These are phyloP conservation scores for Mycogona germanica DNA, from an alignment of 2,888 invertebrate species.

Conservation along the genomic window DNA sequence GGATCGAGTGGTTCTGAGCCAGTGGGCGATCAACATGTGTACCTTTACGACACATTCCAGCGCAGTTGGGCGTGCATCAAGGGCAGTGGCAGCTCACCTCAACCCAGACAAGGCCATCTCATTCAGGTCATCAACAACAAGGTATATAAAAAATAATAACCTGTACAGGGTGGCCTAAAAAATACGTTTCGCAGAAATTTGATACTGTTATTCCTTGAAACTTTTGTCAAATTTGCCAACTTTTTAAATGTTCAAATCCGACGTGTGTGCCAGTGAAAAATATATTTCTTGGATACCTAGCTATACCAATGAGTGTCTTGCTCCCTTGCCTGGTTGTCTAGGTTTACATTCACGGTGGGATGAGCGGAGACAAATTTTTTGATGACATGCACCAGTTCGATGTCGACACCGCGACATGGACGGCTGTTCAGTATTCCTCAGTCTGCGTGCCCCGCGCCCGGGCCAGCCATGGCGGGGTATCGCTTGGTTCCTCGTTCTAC, in stretches of 20 bases:
- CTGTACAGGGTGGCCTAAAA: no score
- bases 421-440: neutral
- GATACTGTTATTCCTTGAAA: no score
- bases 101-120: slow-evolving; percentile 10
- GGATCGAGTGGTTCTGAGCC: slow-evolving; percentile 1
- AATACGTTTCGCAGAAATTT: no score
- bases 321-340: no score
- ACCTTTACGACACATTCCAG: slow-evolving; percentile 2
- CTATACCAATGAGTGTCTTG: no score
- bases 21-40: neutral
- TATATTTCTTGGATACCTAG: no score
- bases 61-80: neutral
- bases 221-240: no score
- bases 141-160: no score
- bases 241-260: no score
- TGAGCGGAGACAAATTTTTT: slow-evolving; percentile 7
- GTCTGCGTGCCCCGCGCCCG: neutral
- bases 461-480: slow-evolving; percentile 6
- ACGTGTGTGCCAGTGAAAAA: no score
- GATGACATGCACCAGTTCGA: slow-evolving; percentile 5
- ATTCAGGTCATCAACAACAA: slow-evolving; percentile 5
- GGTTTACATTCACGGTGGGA: slow-evolving; percentile 12
- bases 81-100: neutral
- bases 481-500: neutral
- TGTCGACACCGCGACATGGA: neutral